A percentile compares a stretch with the other conserved stretches of the same genome.
Evolutionary conservation across 2,797 vertebrate species (phyloP).

Genomic region (Eurystomus glaucurus): DNA sequence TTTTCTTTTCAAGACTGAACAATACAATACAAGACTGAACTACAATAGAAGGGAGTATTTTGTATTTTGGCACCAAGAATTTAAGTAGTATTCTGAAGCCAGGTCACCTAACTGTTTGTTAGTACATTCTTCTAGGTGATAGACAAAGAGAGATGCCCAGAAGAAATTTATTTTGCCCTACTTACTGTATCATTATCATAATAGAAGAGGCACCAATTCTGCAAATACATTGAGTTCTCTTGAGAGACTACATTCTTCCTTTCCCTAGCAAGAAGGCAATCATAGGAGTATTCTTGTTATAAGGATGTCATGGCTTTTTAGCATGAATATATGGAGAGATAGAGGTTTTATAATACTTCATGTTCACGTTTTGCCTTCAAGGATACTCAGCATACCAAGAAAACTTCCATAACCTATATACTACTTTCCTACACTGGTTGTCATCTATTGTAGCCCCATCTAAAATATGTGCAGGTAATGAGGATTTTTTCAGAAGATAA

Average conservation of each 20-base stretch:
- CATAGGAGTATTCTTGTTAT: too few relatives aligned
- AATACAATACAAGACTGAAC: not conserved
- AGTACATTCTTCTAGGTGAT: not conserved
- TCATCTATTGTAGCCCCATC: not conserved
- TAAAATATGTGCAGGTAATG: not conserved
- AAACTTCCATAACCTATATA: not conserved
- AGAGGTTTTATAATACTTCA: rapidly evolving
- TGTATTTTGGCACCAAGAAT: not conserved
- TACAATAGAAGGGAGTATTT: not conserved
- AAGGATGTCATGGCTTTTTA: not conserved
- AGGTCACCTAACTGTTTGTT: not conserved
- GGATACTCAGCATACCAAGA: not conserved
- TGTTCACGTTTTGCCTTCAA: not conserved
- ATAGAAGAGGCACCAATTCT: not conserved
- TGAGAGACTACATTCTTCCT: not conserved
- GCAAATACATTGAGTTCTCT: not conserved
- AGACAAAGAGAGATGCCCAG: not conserved
- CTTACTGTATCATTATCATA: not conserved
- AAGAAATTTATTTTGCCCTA: not conserved
- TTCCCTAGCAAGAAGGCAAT: not conserved
- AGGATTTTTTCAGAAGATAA: not conserved
- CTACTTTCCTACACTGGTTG: not conserved
- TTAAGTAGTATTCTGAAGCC: not conserved
- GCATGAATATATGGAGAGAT: not conserved
- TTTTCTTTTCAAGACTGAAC: too few relatives aligned